phyloP scores from a whole-genome alignment of 1,140 invertebrate species.

The Bilobella aurantiaca region DNA sequence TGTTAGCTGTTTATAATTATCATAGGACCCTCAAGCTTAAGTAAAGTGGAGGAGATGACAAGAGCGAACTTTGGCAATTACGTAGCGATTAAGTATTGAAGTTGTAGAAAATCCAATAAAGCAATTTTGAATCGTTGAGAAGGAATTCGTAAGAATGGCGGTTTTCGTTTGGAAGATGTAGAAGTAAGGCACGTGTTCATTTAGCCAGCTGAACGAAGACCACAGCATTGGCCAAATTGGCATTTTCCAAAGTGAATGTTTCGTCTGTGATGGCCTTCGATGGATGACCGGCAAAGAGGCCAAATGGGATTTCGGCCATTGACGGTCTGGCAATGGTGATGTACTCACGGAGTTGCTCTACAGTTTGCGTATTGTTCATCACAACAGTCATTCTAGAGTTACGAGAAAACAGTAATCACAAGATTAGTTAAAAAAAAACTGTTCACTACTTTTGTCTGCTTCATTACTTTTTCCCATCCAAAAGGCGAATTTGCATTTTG shows the following conservation, averaged over 20 bases:
- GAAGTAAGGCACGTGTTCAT: neutral
- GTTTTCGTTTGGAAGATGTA: neutral
- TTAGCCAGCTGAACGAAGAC: neutral
- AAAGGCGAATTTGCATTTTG: conserved; percentile 7
- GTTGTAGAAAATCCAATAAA: no score
- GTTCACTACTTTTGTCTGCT: neutral
- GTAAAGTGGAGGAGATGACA: no score
- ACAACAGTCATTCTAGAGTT: neutral
- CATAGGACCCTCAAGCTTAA: no score
- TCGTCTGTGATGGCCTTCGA: neutral
- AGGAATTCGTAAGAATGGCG: no score
- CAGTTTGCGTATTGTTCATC: neutral
- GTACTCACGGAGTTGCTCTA: neutral
- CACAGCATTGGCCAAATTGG: neutral
- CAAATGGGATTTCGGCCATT: neutral
- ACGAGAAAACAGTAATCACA: neutral
- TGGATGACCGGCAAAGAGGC: neutral
- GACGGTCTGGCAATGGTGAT: neutral
- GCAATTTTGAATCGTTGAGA: no score
- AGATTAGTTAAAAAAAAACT: neutral
- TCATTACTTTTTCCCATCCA: neutral
- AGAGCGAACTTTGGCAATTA: no score
- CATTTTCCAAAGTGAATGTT: neutral
- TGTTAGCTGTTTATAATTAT: no score
- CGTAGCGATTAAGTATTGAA: no score